These are phyloP conservation scores for Uloborus plumipes DNA, from an alignment of 2,888 invertebrate species.

Conservation along the genomic window DNA sequence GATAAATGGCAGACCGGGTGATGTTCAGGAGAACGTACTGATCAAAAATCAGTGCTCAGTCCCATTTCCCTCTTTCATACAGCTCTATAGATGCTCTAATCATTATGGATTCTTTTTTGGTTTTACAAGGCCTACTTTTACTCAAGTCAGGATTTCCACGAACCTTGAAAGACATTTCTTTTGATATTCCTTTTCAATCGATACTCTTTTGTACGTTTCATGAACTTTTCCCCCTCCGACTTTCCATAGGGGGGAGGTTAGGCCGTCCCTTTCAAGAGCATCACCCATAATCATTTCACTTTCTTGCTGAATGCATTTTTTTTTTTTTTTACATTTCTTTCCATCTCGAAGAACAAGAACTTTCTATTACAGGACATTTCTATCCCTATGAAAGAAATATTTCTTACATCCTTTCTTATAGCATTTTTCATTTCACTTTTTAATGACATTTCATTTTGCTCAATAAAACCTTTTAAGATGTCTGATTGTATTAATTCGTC, in stretches of 20 bases:
- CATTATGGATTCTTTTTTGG: conserved; percentile 38
- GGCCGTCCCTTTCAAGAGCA: conserved; percentile 23
- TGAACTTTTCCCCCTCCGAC: conserved; percentile 29
- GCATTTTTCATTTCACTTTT: conserved; percentile 20
- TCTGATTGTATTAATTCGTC: too few relatives aligned
- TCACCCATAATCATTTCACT: conserved; percentile 43
- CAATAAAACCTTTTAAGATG: conserved; percentile 7
- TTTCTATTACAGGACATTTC: neutral
- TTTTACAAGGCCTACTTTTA: conserved; percentile 46
- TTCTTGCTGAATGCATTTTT: conserved; percentile 17
- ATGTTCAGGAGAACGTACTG: neutral
- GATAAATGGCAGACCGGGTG: neutral
- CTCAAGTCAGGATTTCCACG: conserved; percentile 6
- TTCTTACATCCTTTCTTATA: conserved; percentile 21
- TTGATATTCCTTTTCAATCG: conserved; percentile 41
- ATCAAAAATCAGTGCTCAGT: conserved; percentile 26
- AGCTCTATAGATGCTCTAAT: conserved; percentile 20
- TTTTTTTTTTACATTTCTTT: neutral
- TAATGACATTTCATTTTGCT: conserved; percentile 29
- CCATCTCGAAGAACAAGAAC: conserved; percentile 1
- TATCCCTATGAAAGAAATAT: too few relatives aligned
- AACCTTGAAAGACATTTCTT: conserved; percentile 30
- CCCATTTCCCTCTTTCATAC: conserved; percentile 12
- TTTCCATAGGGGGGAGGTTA: conserved; percentile 18
- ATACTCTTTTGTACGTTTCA: conserved; percentile 35